Evolutionary conservation across 2,888 invertebrate species (phyloP).

Genomic region (Crocallis elinguaria): DNA sequence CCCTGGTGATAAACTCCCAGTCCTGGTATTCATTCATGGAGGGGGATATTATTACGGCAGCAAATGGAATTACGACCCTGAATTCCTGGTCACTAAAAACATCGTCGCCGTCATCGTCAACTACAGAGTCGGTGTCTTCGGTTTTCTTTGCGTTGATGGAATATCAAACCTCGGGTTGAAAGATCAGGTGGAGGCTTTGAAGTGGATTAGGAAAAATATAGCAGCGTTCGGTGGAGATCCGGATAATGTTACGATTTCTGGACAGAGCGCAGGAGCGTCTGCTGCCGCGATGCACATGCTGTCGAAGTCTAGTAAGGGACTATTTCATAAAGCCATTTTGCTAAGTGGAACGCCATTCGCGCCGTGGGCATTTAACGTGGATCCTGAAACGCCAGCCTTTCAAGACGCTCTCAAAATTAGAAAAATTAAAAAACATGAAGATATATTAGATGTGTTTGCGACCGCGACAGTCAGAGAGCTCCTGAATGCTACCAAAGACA

Average conservation of each 20-base stretch:
- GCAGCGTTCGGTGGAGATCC: constrained; percentile 74
- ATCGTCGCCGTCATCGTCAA: constrained; percentile 66
- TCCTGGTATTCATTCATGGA: constrained; percentile 73
- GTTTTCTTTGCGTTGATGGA: constrained; percentile 69
- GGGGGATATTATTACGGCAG: constrained; percentile 75
- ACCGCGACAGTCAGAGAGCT: constrained; percentile 54
- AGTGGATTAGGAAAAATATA: constrained; percentile 73
- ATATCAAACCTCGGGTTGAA: constrained; percentile 72
- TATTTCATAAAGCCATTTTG: constrained; percentile 73
- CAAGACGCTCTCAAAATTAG: constrained; percentile 65
- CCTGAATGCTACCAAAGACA: constrained; percentile 55
- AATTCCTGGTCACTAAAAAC: constrained; percentile 69
- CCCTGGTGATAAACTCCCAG: constrained; percentile 54
- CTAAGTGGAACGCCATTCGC: constrained; percentile 68
- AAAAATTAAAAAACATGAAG: constrained; percentile 43
- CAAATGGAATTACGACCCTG: constrained; percentile 72
- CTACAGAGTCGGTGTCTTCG: constrained; percentile 71
- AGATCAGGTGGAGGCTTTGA: constrained; percentile 73
- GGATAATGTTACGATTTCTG: constrained; percentile 72
- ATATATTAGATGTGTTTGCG: constrained; percentile 56
- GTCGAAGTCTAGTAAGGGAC: constrained; percentile 59
- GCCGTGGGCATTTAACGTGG: constrained; percentile 72
- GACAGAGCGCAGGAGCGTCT: constrained; percentile 75
- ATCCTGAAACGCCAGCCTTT: constrained; percentile 53
- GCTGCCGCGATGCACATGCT: constrained; percentile 69